Base-by-base conservation (phyloP, 2,888 invertebrate species). In the Himalopsyche tibetana region DNA sequence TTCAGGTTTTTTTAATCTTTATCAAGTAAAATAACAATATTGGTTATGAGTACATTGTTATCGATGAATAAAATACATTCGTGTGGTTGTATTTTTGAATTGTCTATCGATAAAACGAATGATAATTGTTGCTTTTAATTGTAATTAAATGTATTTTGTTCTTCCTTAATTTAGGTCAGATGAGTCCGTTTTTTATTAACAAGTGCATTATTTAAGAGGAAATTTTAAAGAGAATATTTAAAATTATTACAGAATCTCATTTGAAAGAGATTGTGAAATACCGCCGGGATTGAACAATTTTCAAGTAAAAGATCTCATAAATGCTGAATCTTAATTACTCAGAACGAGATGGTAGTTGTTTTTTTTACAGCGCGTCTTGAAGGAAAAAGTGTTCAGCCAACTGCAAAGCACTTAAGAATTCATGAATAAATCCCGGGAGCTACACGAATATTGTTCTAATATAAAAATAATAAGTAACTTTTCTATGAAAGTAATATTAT, bases 301-400 rank as follows among this genome's bases (percentile, higher is more conserved):
- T 55, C 42, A 38, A 82, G 85, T 55, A 55, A 82, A 82, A 85
- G 55, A 85, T 85, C 74, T 79, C 56, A 79, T 55, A 80, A 83
- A 85, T 80, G 82, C 45, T 45, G 82, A 82, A 79, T 83, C 82
- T 84, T 81, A 84, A 81, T 84, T 84, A 80, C 84, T 38, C 55
- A 55, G 55, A 55, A 84, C 38, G 40, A 84, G 63, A 63, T 19
- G 63, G 63, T 5, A 79, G 80, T 80, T 80, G 80, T 42, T 80
- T 63, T 80, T 42, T 80, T 80, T 80, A 80, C 8, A 8, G 8
- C 42, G 9, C 19, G 80, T n/a, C 80, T 80, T 38, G 42, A 36
- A 80, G 42, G 80, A 40, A 80, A 80, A 80, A 80, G 42, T 40
- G 38, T 12, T 80, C 80, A 80, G 38, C 80, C 42, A 80, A 80